A percentile compares a stretch with the other conserved stretches of the same genome.
These are phyloP conservation scores for Oxycera nigricornis DNA, from an alignment of 2,888 invertebrate genomes.

Conservation along the genomic window DNA sequence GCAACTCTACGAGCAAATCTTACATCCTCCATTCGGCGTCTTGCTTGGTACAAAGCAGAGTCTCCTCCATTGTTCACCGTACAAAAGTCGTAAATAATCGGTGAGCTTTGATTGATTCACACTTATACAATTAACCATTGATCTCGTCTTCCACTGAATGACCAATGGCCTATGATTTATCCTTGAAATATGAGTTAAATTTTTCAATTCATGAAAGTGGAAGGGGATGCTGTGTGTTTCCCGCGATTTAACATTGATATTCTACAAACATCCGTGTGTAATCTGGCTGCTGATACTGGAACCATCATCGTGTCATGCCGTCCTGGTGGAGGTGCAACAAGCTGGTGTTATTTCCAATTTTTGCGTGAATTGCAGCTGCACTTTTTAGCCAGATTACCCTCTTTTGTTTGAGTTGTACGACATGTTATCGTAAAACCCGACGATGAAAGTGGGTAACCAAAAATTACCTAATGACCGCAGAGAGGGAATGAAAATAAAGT, in stretches of 20 bases:
- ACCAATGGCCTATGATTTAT: conserved; percentile 10
- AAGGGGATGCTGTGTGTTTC: background rate
- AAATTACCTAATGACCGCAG: conserved; percentile 46
- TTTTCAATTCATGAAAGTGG: conserved; percentile 18
- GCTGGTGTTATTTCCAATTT: conserved; percentile 27
- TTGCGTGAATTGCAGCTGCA: conserved; percentile 24
- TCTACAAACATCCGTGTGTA: background rate
- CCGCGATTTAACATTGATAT: background rate
- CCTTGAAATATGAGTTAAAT: conserved; percentile 24
- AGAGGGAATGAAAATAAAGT: conserved; percentile 40
- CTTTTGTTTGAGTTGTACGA: conserved; percentile 10
- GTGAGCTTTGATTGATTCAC: background rate
- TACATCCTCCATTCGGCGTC: too few relatives aligned
- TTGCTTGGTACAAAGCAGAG: too few relatives aligned
- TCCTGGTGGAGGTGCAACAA: conserved; percentile 20
- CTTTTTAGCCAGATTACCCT: conserved; percentile 34
- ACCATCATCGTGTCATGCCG: background rate
- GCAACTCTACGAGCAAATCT: too few relatives aligned
- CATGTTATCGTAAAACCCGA: conserved; percentile 31
- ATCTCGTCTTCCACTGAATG: background rate
- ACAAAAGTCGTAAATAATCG: too few relatives aligned
- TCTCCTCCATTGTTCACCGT: too few relatives aligned
- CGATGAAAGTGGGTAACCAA: conserved; percentile 46
- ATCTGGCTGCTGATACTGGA: background rate
- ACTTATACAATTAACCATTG: background rate